Evolutionary conservation across 1,140 invertebrate genomes (phyloP).

Genomic region (Drosophila asahinai): DNA sequence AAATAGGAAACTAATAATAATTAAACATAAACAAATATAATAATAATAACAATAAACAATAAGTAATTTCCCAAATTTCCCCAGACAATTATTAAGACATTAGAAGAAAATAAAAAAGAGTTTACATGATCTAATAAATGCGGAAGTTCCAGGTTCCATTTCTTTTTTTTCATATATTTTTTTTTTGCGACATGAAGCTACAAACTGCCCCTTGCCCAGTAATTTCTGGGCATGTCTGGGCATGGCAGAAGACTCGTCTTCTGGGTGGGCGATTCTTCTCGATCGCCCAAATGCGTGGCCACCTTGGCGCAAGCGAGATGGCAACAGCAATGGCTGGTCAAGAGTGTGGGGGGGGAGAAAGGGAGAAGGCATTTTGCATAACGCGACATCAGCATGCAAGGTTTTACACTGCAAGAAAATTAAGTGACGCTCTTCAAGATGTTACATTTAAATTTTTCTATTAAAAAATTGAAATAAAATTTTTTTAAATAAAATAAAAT

Average conservation of each 20-base stretch:
- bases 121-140: not conserved
- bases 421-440: not conserved
- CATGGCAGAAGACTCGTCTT: slow-evolving; percentile 41
- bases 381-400: slow-evolving; percentile 74
- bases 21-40: no score
- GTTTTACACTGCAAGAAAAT: slow-evolving; percentile 12
- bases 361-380: slow-evolving; percentile 66
- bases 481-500: no score
- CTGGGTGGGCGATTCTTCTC: slow-evolving; percentile 64
- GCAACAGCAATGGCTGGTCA: not conserved
- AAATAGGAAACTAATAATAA: no score
- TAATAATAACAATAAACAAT: no score
- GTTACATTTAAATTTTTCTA: not conserved
- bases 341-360: not conserved
- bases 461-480: no score
- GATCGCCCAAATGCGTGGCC: slow-evolving; percentile 45
- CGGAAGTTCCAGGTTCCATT: slow-evolving; percentile 14
- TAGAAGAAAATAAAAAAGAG: not conserved
- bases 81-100: not conserved
- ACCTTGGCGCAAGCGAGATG: slow-evolving; percentile 23
- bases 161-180: not conserved
- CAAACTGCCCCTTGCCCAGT: slow-evolving; percentile 4
- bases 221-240: slow-evolving; percentile 26
- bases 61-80: no score
- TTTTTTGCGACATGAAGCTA: not conserved